phyloP scores from a whole-genome alignment of 2,113 vertebrate genomes.

The Amphiprion ocellaris region DNA sequence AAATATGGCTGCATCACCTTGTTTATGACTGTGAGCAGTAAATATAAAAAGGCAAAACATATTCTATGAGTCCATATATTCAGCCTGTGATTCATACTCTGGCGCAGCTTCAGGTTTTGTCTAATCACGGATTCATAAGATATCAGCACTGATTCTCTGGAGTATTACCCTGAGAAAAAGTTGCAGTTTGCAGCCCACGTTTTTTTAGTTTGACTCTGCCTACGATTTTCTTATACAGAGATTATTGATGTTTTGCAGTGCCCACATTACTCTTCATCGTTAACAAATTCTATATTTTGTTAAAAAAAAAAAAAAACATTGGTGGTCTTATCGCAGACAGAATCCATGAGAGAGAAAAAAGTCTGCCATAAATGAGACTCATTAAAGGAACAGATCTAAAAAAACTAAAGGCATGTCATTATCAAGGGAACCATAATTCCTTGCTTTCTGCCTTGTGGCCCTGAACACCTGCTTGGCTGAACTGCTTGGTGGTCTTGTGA shows the following conservation, averaged over 20 bases:
- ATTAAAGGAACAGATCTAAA: slow-evolving; percentile 23
- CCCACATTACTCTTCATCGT: slow-evolving; percentile 15
- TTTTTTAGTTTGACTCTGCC: slow-evolving; percentile 24
- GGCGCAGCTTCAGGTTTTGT: slow-evolving; percentile 24
- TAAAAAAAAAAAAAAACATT: slow-evolving; percentile 1
- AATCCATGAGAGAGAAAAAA: slow-evolving; percentile 12
- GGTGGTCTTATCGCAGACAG: slow-evolving; percentile 8
- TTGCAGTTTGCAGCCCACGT: slow-evolving; percentile 25
- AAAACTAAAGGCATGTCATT: slow-evolving; percentile 62
- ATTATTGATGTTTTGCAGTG: slow-evolving; percentile 23
- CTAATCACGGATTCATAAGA: slow-evolving; percentile 46
- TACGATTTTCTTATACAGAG: slow-evolving; percentile 20
- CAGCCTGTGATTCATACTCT: slow-evolving; percentile 44
- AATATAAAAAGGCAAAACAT: slow-evolving; percentile 14
- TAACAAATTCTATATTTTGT: slow-evolving; percentile 11
- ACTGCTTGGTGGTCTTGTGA: slow-evolving; percentile 81
- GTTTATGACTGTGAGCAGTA: slow-evolving; percentile 4
- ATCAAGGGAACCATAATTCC: slow-evolving; percentile 43
- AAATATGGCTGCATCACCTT: not conserved
- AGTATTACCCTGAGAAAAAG: slow-evolving; percentile 31
- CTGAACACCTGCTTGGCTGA: slow-evolving; percentile 67
- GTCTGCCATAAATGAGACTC: slow-evolving; percentile 13
- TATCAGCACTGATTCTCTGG: slow-evolving; percentile 33
- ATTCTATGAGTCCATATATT: slow-evolving; percentile 6
- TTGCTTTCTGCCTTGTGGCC: slow-evolving; percentile 58